phyloP scores from a whole-genome alignment of 1,140 invertebrate species.

The Dendroctonus ponderosae region DNA sequence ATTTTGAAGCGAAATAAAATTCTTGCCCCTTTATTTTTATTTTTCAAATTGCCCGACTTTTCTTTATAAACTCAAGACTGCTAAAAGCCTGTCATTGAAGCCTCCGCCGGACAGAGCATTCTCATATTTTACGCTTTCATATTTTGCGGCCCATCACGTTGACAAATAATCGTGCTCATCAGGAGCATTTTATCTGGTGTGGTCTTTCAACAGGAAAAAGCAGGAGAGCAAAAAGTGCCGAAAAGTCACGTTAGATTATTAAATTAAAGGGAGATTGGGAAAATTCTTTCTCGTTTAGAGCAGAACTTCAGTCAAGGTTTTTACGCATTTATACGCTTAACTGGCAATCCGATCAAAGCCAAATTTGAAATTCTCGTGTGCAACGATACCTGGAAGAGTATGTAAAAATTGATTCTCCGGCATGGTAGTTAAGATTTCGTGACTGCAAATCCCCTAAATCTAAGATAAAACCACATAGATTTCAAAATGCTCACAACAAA shows the following conservation, averaged over 20 bases:
- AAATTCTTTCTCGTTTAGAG: neutral
- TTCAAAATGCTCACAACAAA: slow-evolving; percentile 3
- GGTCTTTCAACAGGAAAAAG: neutral
- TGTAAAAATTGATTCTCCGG: no score
- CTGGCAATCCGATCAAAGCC: no score
- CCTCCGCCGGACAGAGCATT: slow-evolving; percentile 12
- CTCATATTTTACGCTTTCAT: slow-evolving; percentile 23
- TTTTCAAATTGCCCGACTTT: neutral
- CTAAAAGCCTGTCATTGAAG: slow-evolving; percentile 5
- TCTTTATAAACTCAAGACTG: slow-evolving; percentile 8
- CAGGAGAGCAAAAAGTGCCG: neutral
- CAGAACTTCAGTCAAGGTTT: neutral
- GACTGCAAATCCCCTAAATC: slow-evolving; percentile 10
- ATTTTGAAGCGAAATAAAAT: neutral
- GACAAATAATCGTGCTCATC: slow-evolving; percentile 25
- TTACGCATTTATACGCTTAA: no score
- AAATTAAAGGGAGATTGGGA: neutral
- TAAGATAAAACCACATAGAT: slow-evolving; percentile 1
- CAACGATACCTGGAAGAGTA: no score
- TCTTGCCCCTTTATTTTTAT: slow-evolving; percentile 1
- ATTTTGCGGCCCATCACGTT: slow-evolving; percentile 24
- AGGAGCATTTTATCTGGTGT: slow-evolving; percentile 12
- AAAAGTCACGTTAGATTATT: neutral
- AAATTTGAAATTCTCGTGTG: no score
- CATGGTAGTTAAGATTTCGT: neutral